Evolutionary conservation across 2,888 invertebrate genomes (phyloP), one percentile per base, ranked within the genome.

Genomic region (Lydus trimaculatus): DNA sequence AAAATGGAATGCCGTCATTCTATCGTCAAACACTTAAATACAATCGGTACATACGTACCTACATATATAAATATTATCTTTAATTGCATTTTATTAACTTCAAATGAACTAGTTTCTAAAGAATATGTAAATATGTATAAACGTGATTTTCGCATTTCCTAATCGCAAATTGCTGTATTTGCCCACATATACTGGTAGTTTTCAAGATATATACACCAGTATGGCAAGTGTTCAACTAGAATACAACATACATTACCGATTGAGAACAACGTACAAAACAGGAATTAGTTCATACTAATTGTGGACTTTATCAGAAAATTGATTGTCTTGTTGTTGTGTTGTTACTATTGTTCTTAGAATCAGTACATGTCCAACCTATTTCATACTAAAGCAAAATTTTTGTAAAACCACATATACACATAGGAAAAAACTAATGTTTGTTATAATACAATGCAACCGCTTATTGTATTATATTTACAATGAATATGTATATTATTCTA

Each of bases 241-340:
- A 3, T 25, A 25, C 52, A 3, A 52, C 62, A 59, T 65, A 58
- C 63, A 28, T 69, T 69, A 65, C 59, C 56, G 65, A 69, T 69
- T 69, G 69, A 69, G 65, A 65, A 59, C 52, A 65, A 48, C n/a
- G 13, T 17, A 43, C 17, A 43, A 52, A 52, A 65, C 61, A 58
- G 61, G 68, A 68, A 68, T 69, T 69, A 63, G 69, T 56, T 20
- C 20, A 31, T 63, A 59, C 69, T 69, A 69, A 69, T 69, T 69
- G 69, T 60, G 15, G 63, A 31, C 63, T 65, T 65, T 69, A 69
- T 65, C 69, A 31, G 65, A 64, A 64, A 58, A n/a, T 28, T 36
- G 23, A 67, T 64, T 67, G 61, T 68, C 23, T 62, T 63, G 56
- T 66, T 39, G 58, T 58, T 58, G 33, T 64, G n/a, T n/a, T 64